phyloP scores from a whole-genome alignment of 2,797 vertebrate species.

The Eremophila alpestris region DNA sequence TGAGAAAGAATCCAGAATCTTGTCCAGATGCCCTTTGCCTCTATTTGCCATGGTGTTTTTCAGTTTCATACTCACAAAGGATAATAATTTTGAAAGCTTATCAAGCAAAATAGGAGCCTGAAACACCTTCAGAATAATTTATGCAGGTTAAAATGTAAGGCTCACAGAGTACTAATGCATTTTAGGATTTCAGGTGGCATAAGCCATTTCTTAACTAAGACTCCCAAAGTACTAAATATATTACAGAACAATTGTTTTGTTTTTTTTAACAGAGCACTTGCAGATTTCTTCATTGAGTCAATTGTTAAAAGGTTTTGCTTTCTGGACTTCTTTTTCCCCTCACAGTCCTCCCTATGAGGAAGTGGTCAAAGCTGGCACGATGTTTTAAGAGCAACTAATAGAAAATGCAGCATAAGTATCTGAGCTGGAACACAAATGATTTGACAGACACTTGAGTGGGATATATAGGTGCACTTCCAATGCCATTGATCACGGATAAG shows the following conservation, averaged over 20 bases:
- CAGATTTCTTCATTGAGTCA: background rate
- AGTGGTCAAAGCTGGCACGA: background rate
- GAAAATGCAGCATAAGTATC: background rate
- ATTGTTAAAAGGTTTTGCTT: background rate
- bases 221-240: background rate
- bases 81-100: background rate
- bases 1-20: background rate
- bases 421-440: background rate
- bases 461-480: background rate
- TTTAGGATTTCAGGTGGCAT: background rate
- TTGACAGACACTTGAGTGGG: background rate
- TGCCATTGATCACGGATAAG: fast-evolving
- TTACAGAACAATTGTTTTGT: background rate
- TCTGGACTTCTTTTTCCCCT: background rate
- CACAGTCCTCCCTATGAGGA: background rate
- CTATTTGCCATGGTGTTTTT: background rate
- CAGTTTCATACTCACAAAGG: background rate
- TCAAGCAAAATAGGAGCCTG: background rate
- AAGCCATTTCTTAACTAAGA: background rate
- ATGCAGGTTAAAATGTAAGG: background rate
- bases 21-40: background rate
- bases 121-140: background rate
- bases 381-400: background rate
- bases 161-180: background rate
- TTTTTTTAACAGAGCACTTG: background rate